Percentiles rank a stretch among this genome's conserved stretches.
phyloP scores from a whole-genome alignment of 2,113 vertebrate genomes.

The Sylvietta virens region DNA sequence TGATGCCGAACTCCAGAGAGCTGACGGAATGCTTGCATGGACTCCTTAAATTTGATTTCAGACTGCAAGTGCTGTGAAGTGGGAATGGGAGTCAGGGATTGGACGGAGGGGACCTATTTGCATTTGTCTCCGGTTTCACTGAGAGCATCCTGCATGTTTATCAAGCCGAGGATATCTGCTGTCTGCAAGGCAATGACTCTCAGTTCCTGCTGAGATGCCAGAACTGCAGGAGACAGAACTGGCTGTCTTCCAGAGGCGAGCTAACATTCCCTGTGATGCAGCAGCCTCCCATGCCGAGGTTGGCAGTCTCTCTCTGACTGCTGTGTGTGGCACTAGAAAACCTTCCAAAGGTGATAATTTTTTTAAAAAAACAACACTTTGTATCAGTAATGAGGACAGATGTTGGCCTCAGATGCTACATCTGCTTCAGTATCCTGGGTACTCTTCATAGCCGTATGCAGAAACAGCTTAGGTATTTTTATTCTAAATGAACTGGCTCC shows the following conservation, averaged over 20 bases:
- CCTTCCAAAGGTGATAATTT: background rate
- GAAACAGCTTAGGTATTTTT: background rate
- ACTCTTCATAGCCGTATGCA: background rate
- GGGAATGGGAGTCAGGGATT: background rate
- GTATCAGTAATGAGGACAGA: background rate
- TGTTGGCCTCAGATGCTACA: background rate
- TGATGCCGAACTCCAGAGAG: background rate
- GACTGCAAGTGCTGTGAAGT: background rate
- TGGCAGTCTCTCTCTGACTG: background rate
- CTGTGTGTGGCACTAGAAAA: background rate
- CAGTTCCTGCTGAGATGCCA: background rate
- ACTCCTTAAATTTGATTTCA: background rate
- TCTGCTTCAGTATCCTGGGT: background rate
- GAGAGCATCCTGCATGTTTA: background rate
- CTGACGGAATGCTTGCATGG: background rate
- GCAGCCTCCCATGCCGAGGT: background rate
- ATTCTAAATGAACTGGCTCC: background rate
- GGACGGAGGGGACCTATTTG: background rate
- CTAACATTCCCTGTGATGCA: accelerated
- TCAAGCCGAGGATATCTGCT: background rate
- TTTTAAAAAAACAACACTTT: background rate
- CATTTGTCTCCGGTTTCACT: background rate
- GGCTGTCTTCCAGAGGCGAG: background rate
- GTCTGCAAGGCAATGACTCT: background rate
- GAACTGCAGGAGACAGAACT: background rate